Evolutionary conservation across 2,797 vertebrate species (phyloP), one percentile per base, ranked within the genome.

Genomic region (Eleutherodactylus coqui): DNA sequence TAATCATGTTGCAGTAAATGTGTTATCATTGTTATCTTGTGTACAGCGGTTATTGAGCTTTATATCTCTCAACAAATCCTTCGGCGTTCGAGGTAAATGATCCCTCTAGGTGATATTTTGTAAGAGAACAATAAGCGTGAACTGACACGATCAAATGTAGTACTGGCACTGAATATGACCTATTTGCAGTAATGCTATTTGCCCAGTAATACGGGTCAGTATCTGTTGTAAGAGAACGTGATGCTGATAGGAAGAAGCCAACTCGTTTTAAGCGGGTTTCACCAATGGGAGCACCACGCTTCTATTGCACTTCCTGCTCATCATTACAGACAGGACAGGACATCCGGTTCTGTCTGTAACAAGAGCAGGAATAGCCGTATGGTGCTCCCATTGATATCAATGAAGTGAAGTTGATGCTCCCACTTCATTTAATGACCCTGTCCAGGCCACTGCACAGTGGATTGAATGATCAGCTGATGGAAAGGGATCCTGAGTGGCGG

Each of bases 41-140:
- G 80, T 78, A 86, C 76, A 85, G 85, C 82, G 55, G 89, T 36
- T 38, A 83, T 85, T 89, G 88, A 86, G 53, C 55, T 89, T 90
- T 89, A 49, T 92, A 89, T 92, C 94, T 95, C 94, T 94, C 94
- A 91, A 58, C 90, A 83, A 14, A 70, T 0, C 3, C 21, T 51
- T 19, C 16, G 17, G 1, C 21, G 13, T 21, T 34, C 2, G 7
- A 34, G 17, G 16, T 67, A 34, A 67, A 36, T 34, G 0, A 11
- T 62, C 10, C 27, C n/a, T 62, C 29, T 64, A 64, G 11, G 8
- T 32, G 27, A 64, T 32, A 32, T 62, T 64, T 19, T 34, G 32
- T 34, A 8, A 32, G 16, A 34, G 27, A 34, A 8, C 29, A 67
- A 67, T 11, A 62, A 64, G 7, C 32, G 32, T 67, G 62, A 67